phyloP scores from a whole-genome alignment of 1,140 invertebrate genomes.

The Scaptomyza montana region DNA sequence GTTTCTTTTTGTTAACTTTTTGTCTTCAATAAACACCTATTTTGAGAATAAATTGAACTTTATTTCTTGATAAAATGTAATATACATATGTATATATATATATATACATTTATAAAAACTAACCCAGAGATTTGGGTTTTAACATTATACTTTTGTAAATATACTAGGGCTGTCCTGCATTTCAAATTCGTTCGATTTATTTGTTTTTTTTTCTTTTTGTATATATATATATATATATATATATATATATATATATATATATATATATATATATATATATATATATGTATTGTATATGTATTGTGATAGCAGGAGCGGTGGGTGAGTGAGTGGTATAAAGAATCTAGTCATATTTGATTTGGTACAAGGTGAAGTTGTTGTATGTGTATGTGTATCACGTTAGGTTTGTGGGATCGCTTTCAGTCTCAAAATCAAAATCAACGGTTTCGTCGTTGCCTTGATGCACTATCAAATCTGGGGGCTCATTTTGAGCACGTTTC shows the following conservation, averaged over 20 bases:
- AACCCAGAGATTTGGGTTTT: too few species aligned
- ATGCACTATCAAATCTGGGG: slow-evolving; percentile 61
- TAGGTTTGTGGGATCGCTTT: slow-evolving; percentile 12
- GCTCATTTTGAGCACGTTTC: slow-evolving; percentile 43
- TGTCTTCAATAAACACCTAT: too few species aligned
- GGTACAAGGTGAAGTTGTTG: too few species aligned
- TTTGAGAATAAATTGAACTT: too few species aligned
- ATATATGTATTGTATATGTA: not conserved
- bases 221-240: not conserved
- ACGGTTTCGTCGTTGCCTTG: slow-evolving; percentile 17
- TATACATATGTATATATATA: too few species aligned
- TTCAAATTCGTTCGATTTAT: slow-evolving; percentile 6
- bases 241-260: not conserved
- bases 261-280: not conserved
- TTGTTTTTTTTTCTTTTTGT: not conserved
- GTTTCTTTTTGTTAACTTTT: too few species aligned
- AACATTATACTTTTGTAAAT: not conserved
- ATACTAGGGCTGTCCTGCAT: not conserved
- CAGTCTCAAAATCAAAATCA: slow-evolving; percentile 11
- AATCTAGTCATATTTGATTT: not conserved
- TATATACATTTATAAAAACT: too few species aligned
- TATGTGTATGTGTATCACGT: slow-evolving; percentile 21
- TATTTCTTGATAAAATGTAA: too few species aligned
- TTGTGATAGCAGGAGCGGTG: slow-evolving; percentile 20
- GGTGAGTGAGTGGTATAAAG: not conserved